These are phyloP conservation scores for Dendrolimus pini DNA, from an alignment of 2,888 invertebrate species.

Conservation along the genomic window DNA sequence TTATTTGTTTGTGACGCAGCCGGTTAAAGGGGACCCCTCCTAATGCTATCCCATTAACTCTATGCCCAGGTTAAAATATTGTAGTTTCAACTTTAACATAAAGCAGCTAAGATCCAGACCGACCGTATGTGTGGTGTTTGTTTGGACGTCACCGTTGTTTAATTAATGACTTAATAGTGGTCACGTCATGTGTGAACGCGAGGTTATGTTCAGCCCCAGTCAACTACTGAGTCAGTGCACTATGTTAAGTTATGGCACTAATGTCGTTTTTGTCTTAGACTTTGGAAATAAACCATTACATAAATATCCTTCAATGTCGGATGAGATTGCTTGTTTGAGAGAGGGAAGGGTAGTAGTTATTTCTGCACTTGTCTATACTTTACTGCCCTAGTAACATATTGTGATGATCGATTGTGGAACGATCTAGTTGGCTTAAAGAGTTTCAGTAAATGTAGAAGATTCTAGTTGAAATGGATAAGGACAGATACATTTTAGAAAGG, in stretches of 20 bases:
- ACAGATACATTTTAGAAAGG: too few relatives aligned
- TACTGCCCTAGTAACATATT: too few relatives aligned
- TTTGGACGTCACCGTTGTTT: slow-evolving; percentile 35
- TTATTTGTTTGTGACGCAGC: slow-evolving; percentile 54
- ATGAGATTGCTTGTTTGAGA: too few relatives aligned
- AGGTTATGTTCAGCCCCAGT: slow-evolving; percentile 27
- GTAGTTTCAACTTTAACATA: slow-evolving; percentile 46
- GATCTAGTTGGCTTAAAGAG: too few relatives aligned
- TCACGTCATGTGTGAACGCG: slow-evolving; percentile 37
- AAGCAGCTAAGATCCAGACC: slow-evolving; percentile 25
- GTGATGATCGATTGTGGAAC: too few relatives aligned
- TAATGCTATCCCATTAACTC: slow-evolving; percentile 57
- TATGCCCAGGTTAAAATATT: slow-evolving; percentile 34
- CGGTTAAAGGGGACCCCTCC: slow-evolving; percentile 35
- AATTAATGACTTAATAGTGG: slow-evolving; percentile 59
- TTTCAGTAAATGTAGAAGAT: too few relatives aligned
- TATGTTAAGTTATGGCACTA: slow-evolving; percentile 24
- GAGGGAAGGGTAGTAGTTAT: too few relatives aligned
- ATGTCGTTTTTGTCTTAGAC: neutral
- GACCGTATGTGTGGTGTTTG: slow-evolving; percentile 18
- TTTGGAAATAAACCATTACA: too few relatives aligned
- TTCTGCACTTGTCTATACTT: too few relatives aligned
- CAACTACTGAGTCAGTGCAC: neutral
- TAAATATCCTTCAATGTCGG: too few relatives aligned
- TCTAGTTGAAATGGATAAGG: too few relatives aligned